phyloP scores from a whole-genome alignment of 2,888 invertebrate species.

The Clivina fossor region DNA sequence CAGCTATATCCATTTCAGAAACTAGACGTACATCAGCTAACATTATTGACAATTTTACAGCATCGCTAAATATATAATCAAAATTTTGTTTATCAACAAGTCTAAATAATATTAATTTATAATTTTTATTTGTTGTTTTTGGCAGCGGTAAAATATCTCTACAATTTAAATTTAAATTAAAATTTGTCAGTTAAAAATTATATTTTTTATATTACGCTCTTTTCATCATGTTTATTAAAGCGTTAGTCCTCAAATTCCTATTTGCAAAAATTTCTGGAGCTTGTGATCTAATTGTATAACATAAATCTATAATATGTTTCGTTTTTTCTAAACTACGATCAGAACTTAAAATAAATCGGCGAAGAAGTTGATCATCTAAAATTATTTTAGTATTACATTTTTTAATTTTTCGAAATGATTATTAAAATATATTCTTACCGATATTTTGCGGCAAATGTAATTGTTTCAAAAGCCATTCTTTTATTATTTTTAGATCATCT shows the following conservation, averaged over 20 bases:
- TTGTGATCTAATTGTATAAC: conserved; percentile 61
- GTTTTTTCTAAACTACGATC: conserved; percentile 60
- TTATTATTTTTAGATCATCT: conserved; percentile 55
- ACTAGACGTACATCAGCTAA: conserved; percentile 67
- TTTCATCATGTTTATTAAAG: too few relatives aligned
- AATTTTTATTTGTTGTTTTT: conserved; percentile 65
- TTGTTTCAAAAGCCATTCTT: conserved; percentile 64
- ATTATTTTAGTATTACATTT: too few relatives aligned
- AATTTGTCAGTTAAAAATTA: conserved; percentile 5
- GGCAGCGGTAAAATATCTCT: conserved; percentile 72
- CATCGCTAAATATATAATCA: conserved; percentile 66
- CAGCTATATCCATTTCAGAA: conserved; percentile 59
- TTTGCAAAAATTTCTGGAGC: conserved; percentile 64
- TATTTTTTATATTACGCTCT: too few relatives aligned
- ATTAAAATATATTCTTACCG: conserved; percentile 55
- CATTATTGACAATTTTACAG: conserved; percentile 72
- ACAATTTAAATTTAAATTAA: conserved; percentile 48
- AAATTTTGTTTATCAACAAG: conserved; percentile 65
- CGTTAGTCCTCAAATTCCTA: conserved; percentile 59
- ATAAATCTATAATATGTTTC: conserved; percentile 54
- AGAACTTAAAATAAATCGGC: conserved; percentile 60
- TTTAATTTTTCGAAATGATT: too few relatives aligned
- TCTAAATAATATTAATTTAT: conserved; percentile 67
- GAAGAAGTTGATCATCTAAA: conserved; percentile 61
- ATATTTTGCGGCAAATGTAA: conserved; percentile 68